phyloP scores from a whole-genome alignment of 2,888 invertebrate species.

The Hipparchia semele region DNA sequence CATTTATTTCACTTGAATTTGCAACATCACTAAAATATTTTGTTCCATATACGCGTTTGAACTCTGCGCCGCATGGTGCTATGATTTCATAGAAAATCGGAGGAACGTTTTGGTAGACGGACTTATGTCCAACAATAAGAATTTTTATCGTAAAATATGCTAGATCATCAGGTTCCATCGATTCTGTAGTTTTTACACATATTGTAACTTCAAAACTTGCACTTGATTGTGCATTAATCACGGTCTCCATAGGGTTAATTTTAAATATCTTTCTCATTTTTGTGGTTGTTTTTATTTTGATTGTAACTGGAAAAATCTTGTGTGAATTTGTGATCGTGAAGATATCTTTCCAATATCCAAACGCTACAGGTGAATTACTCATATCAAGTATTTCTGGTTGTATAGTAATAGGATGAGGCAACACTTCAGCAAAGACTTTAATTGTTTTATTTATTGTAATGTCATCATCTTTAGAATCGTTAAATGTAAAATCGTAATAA shows the following conservation, averaged over 20 bases:
- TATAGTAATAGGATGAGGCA: conserved; percentile 64
- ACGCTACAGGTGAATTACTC: conserved; percentile 53
- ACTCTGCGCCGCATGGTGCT: conserved; percentile 58
- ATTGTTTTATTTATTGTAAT: conserved; percentile 52
- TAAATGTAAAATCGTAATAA: conserved; percentile 60
- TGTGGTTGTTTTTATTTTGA: conserved; percentile 60
- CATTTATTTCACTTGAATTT: conserved; percentile 15
- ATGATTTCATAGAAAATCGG: conserved; percentile 69
- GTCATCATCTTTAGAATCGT: conserved; percentile 49
- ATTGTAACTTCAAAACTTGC: conserved; percentile 52
- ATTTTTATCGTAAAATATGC: conserved; percentile 69
- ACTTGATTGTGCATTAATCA: conserved; percentile 49
- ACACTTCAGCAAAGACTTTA: conserved; percentile 61
- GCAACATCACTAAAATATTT: conserved; percentile 48
- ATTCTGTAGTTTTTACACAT: conserved; percentile 49
- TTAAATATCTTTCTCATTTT: conserved; percentile 63
- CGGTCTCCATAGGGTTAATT: conserved; percentile 56
- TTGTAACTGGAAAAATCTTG: conserved; percentile 52
- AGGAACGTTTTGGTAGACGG: conserved; percentile 58
- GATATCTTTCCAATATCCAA: conserved; percentile 59
- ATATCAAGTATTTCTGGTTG: conserved; percentile 64
- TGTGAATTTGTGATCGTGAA: conserved; percentile 60
- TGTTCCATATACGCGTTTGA: conserved; percentile 53
- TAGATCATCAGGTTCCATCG: conserved; percentile 48
- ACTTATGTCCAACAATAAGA: conserved; percentile 51